A percentile compares a stretch with the other conserved stretches of the same genome.
Conservation (phyloP, 1,140 invertebrate species). For the Lasioglossum baleicum region DNA sequence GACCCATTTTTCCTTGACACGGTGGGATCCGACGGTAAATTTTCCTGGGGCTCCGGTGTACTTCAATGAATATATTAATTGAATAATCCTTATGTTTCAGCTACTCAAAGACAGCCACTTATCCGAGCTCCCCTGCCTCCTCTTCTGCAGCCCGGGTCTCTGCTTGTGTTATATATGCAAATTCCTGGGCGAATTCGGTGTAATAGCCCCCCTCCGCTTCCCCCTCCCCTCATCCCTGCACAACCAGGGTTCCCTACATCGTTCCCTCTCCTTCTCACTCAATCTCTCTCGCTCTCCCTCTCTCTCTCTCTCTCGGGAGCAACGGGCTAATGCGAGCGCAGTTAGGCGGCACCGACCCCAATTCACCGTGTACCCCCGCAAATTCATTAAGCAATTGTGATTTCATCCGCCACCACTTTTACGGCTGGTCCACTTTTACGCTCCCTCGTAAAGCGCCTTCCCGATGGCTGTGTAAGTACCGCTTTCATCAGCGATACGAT, state of each 20-base stretch:
- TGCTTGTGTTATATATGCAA: constrained; percentile 65
- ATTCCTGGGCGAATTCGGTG: constrained; percentile 61
- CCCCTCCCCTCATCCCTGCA: not conserved
- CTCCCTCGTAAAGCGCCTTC: constrained; percentile 35
- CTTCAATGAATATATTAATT: constrained; percentile 67
- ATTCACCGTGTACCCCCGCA: constrained; percentile 47
- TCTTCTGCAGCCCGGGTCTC: constrained; percentile 7
- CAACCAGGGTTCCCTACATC: not conserved
- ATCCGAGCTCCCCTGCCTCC: constrained; percentile 29
- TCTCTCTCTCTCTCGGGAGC: constrained; percentile 24
- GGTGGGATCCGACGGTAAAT: not conserved
- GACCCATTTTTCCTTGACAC: not conserved
- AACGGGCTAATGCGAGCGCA: constrained; percentile 56
- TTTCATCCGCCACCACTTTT: constrained; percentile 60
- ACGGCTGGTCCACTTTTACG: constrained; percentile 52
- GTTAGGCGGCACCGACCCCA: constrained; percentile 55
- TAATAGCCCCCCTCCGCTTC: constrained; percentile 43
- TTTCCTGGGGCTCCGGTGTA: not conserved
- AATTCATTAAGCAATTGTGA: constrained; percentile 67
- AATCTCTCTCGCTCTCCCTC: not conserved
- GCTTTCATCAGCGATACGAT: constrained; percentile 26
- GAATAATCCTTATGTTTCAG: constrained; percentile 61
- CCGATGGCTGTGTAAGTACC: constrained; percentile 15
- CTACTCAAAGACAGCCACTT: constrained; percentile 63
- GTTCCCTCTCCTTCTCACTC: not conserved